Base-by-base conservation (phyloP, 1,140 invertebrate species). In the Hycleus phaleratus region DNA sequence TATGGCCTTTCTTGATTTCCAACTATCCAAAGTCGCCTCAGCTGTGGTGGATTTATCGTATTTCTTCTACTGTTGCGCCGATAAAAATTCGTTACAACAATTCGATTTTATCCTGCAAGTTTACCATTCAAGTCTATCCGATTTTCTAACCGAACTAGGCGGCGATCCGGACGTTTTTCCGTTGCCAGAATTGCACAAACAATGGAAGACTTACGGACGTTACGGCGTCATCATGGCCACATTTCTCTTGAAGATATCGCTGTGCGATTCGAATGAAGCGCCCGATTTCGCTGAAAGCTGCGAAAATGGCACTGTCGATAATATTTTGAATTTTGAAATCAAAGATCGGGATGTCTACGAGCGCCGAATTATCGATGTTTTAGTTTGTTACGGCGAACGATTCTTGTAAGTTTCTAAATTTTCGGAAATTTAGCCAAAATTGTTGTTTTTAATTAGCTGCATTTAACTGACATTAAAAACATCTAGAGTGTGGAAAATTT, bases 151-250 rank as follows among this genome's bases (percentile, higher is more conserved):
- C 0, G 38, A 56, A 59, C 25, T 46, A 24, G 18, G 61, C 58
- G 25, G 61, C 59, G 56, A 61, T 60, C 9, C 58, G 47, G 11
- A 77, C 25, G 54, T 79, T 5, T 77, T 78, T 63, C 78, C 81
- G 0, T 63, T 63, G 11, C 39, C 58, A 9, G 66, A 74, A 38
- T 79, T 65, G 9, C 56, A 60, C 39, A 53, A 69, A 5, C 74
- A 79, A 18, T 63, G 75, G 64, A 70, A 66, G 9, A 60, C 56
- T 6, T 72, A 69, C 48, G 56, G 69, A 10, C 69, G 71, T 3
- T 69, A 70, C 12, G 76, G 75, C 4, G 25, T 60, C 2, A 40
- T 48, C 7, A 49, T 60, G 46, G 46, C 40, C 6, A 8, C 58
- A 1, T 45, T 63, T 54, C 52, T 46, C 38, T 43, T 24, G 32